Evolutionary conservation across 2,888 invertebrate genomes (phyloP), one percentile per base, ranked within the genome.

Genomic region (Amblyjoppa proteus): DNA sequence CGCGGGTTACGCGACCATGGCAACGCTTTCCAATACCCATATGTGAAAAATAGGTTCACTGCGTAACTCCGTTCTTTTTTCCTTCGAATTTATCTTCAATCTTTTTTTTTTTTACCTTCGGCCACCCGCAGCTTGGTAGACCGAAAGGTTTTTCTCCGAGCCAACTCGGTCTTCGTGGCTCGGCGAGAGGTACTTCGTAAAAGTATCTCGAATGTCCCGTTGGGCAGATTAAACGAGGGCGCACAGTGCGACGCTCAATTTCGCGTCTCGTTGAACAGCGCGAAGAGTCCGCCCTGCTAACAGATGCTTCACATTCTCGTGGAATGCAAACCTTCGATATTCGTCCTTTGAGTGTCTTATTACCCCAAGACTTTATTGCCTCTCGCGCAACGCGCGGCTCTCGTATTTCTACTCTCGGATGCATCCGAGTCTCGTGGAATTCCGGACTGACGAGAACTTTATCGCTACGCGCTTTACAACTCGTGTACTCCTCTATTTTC

Each of bases 291-390:
- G 6, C 4, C 31, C 9, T 2, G 4, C 34, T 31, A 38, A 56
- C 73, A 41, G 38, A 41, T 58, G 56, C 71, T 41, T 56, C 58
- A 34, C 56, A 34, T 38, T 25, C 13, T 49, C 28, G 34, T 41
- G 69, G 25, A 56, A 53, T 53, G 58, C 6, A 58, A 69, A 58
- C 7, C 31, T n/a, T 49, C n/a, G 31, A 66, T 56, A 28, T 34
- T 11, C 31, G 34, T 56, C 11, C 58, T 71, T 81, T 69, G 69
- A 25, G 45, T 16, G 68, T 73, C 68, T 73, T 58, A 66, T 68
- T 73, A 41, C 73, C 73, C 68, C 41, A 69, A 78, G n/a, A 73
- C 3, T 83, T 25, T 69, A 78, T 68, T 58, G 73, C 45, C 71
- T 76, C 3, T 5, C 28, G 2, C 20, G 11, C 20, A 25, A 25